Base-by-base conservation (phyloP, 2,888 invertebrate genomes). In the Sepiola atlantica region DNA sequence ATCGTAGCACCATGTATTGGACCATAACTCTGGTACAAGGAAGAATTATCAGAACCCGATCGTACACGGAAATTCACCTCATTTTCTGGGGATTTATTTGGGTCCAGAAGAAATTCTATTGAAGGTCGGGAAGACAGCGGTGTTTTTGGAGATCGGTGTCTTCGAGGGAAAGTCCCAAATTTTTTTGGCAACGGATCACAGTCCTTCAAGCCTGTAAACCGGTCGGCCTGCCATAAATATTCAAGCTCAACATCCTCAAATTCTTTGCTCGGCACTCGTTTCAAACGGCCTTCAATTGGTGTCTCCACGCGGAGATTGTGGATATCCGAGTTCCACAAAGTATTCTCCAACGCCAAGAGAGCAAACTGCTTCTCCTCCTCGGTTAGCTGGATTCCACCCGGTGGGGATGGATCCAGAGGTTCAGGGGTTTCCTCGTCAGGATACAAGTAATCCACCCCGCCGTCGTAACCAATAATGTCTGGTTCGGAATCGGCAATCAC, bases 321-420 rank as follows among this genome's bases (percentile, higher is more conserved):
- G 32, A 95, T 94, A 91, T 96, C 95, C 12, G 96, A 95, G 95
- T 97, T 97, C 96, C 96, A 96, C 32, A 96, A 94, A 0, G 96
- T 97, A 94, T 97, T 97, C 92, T 96, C 96, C 32, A 96, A 95
- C 10, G 96, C 95, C 90, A 96, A 95, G 45, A 96, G 94, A 21
- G 96, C 96, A 95, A 96, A 96, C 55, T 96, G 96, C 93, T 96
- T 96, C 91, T 97, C 97, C 94, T 96, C 96, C 55, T 96, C 96
- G 10, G 96, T 96, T 61, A 96, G 95, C 10, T 95, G 95, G 18
- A 96, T 94, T 32, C 96, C 96, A 90, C 95, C 96, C 14, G 94
- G 95, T 0, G 94, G 94, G 6, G 94, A 94, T 93, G 94, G 94
- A 16, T 94, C 94, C 91, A 94, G 95, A 16, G 90, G 92, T 35